These are phyloP conservation scores for Xylota sylvarum DNA, from an alignment of 2,888 invertebrate species.

Conservation along the genomic window DNA sequence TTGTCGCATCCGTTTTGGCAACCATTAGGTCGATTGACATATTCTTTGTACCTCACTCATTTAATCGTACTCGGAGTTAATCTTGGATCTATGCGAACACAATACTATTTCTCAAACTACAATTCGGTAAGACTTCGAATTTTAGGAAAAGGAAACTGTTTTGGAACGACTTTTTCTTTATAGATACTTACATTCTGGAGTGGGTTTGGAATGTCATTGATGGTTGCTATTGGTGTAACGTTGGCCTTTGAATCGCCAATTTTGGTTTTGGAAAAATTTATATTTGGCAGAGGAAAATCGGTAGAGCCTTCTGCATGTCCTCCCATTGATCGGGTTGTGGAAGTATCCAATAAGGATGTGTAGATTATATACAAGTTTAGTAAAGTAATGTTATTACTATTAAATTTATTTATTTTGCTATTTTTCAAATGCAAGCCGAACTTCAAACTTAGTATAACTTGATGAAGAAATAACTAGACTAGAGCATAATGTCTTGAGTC, in stretches of 20 bases:
- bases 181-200: slow-evolving; percentile 66
- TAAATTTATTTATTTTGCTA: too few relatives aligned
- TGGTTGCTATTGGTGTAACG: slow-evolving; percentile 80
- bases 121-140: slow-evolving; percentile 42
- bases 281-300: slow-evolving; percentile 36
- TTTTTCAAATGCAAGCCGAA: too few relatives aligned
- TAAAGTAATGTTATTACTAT: too few relatives aligned
- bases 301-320: background rate
- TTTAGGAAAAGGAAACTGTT: background rate
- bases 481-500: too few relatives aligned
- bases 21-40: slow-evolving; percentile 72
- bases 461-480: too few relatives aligned
- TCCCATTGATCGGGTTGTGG: background rate
- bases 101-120: slow-evolving; percentile 57
- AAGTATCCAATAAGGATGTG: background rate
- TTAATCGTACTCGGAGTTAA: slow-evolving; percentile 40
- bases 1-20: slow-evolving; percentile 74
- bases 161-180: background rate
- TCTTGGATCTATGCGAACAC: slow-evolving; percentile 24
- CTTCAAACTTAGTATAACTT: too few relatives aligned
- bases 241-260: slow-evolving; percentile 84
- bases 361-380: background rate
- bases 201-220: slow-evolving; percentile 55
- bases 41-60: slow-evolving; percentile 74
- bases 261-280: slow-evolving; percentile 80